Evolutionary conservation across 2,113 vertebrate genomes (phyloP).

Genomic region (Polypterus bichir): DNA sequence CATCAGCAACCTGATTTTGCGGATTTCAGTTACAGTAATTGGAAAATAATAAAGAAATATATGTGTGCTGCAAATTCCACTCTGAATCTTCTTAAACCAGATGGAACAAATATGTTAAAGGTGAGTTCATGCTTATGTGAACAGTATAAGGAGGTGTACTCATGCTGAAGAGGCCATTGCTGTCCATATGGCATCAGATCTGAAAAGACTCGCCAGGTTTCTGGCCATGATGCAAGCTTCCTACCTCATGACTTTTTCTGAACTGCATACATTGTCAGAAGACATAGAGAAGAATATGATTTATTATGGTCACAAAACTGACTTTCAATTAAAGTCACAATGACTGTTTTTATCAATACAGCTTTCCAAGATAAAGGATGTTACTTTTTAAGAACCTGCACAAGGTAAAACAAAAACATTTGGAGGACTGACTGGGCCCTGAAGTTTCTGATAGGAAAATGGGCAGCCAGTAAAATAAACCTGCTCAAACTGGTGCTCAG

Average conservation of each 20-base stretch:
- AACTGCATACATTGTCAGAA: too few relatives aligned
- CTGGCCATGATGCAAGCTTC: neutral
- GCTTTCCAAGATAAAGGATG: too few relatives aligned
- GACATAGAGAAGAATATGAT: too few relatives aligned
- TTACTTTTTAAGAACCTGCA: too few relatives aligned
- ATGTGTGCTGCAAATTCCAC: constrained; percentile 14
- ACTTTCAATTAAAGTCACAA: too few relatives aligned
- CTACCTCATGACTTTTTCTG: neutral
- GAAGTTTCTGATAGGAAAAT: too few relatives aligned
- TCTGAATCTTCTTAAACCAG: neutral
- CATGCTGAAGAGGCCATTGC: neutral
- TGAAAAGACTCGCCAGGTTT: neutral
- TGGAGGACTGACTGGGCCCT: too few relatives aligned
- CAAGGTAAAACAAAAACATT: too few relatives aligned
- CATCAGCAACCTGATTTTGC: constrained; percentile 4
- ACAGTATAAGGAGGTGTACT: neutral
- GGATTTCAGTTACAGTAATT: constrained; percentile 17
- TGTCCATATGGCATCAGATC: neutral
- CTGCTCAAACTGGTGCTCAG: too few relatives aligned
- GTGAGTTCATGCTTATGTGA: neutral
- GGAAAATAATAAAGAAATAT: constrained; percentile 17
- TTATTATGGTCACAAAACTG: too few relatives aligned
- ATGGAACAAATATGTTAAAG: neutral
- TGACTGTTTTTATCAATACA: too few relatives aligned
- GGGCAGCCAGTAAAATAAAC: too few relatives aligned